phyloP scores from a whole-genome alignment of 2,113 vertebrate species.

The Cricetomys ansorgei region DNA sequence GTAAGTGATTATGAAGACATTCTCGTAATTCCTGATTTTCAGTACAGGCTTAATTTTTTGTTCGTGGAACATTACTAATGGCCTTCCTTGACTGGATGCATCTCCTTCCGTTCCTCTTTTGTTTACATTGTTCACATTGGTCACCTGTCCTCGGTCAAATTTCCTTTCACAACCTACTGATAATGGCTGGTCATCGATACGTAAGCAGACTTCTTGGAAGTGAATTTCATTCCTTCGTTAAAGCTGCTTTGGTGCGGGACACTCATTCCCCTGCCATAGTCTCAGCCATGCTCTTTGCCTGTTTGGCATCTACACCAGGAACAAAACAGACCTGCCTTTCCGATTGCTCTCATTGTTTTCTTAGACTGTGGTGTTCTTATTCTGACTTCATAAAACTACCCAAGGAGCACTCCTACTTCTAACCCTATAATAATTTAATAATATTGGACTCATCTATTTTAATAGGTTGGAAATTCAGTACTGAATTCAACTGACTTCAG shows the following conservation, averaged over 20 bases:
- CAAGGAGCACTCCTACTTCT: background rate
- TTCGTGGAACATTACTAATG: background rate
- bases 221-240: slow-evolving; percentile 27
- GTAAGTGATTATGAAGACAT: background rate
- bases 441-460: slow-evolving; percentile 50
- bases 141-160: too few species aligned
- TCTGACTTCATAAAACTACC: slow-evolving; percentile 21
- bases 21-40: background rate
- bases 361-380: background rate
- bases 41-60: slow-evolving; percentile 36
- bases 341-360: background rate
- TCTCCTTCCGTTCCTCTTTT: slow-evolving; percentile 5
- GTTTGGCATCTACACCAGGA: background rate
- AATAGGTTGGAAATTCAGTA: slow-evolving; percentile 61
- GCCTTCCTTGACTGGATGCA: background rate
- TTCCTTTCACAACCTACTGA: background rate
- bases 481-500: slow-evolving; percentile 48
- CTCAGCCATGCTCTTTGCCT: background rate
- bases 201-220: background rate
- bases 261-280: background rate
- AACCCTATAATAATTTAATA: slow-evolving; percentile 47
- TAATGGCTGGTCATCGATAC: slow-evolving; percentile 44
- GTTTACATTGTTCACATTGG: too few species aligned
- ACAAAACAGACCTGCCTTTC: background rate
- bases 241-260: background rate